Conservation (phyloP, 2,888 invertebrate genomes). For the Dryadula phaetusa region DNA sequence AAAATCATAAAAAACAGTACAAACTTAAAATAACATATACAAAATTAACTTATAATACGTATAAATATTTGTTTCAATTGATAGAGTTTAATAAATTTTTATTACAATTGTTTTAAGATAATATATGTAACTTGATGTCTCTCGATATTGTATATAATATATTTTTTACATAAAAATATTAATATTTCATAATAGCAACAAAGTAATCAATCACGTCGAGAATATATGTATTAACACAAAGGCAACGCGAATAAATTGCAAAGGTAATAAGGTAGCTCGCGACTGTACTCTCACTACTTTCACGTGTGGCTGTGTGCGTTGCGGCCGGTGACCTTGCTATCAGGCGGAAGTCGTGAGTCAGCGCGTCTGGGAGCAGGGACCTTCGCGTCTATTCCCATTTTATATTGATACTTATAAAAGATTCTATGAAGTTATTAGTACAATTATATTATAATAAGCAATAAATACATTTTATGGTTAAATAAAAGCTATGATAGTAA, state of each 20-base stretch:
- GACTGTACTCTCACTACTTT: constrained; percentile 82
- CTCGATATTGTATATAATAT: no score
- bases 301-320: constrained; percentile 58
- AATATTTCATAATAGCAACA: neutral
- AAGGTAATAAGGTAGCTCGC: constrained; percentile 47
- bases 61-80: no score
- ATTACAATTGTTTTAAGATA: no score
- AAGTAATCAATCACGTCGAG: constrained; percentile 8
- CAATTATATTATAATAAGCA: neutral
- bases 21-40: no score
- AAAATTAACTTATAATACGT: no score
- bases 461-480: no score
- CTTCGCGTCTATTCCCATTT: constrained; percentile 57
- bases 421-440: neutral
- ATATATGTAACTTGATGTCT: no score
- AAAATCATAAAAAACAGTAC: constrained; percentile 14
- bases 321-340: constrained; percentile 83
- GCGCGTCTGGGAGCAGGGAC: constrained; percentile 79
- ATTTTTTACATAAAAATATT: neutral
- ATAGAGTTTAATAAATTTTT: no score
- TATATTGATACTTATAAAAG: constrained; percentile 35
- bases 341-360: constrained; percentile 83
- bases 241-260: constrained; percentile 31
- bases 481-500: neutral
- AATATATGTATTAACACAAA: constrained; percentile 17